Base-by-base conservation (phyloP, 2,113 vertebrate genomes). In the Carlito syrichta region DNA sequence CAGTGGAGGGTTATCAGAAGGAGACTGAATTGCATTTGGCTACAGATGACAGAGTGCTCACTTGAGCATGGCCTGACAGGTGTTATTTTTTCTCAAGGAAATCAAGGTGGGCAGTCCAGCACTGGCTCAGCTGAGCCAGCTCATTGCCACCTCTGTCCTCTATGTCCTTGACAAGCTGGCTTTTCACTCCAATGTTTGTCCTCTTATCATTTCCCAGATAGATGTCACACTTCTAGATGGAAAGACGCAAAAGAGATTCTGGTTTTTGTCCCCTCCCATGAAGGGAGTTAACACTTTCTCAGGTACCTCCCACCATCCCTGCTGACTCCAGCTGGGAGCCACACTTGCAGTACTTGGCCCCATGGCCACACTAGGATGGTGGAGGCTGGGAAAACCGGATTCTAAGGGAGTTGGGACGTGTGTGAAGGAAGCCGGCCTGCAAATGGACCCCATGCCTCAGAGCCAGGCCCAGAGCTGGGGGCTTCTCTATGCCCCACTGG, bases 271-370 rank as follows among this genome's bases (percentile, higher is more conserved):
- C 0, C 3, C 7, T 30, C 40, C 25, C n/a, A 4, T 13, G n/a
- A 66, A 86, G 63, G 73, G 45, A 71, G n/a, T 10, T 25, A 30
- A 10, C 0, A 0, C 30, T 74, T 25, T 58, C 27, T 32, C 2
- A 2, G 58, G 10, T 30, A 2, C 38, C 35, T 48, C 16, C 35
- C 35, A 8, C 32, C 8, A 3, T 6, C 25, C 86, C 4, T 0
- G 6, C 27, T 2, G 3, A 16, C 82, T 63, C n/a, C 17, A 35
- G 38, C 45, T 43, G 54, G 20, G 73, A 35, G 2, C 38, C n/a
- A 35, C 38, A 5, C 32, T n/a, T 45, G 16, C 52, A 63, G 48
- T 12, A 9, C 23, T 2, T 17, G 22, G 22, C 45, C 19, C 77
- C 2, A 0, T 19, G 45, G 54, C 50, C 3, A 7, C 13, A 32